Evolutionary conservation across 2,888 invertebrate genomes (phyloP).

Genomic region (Uloborus plumipes): DNA sequence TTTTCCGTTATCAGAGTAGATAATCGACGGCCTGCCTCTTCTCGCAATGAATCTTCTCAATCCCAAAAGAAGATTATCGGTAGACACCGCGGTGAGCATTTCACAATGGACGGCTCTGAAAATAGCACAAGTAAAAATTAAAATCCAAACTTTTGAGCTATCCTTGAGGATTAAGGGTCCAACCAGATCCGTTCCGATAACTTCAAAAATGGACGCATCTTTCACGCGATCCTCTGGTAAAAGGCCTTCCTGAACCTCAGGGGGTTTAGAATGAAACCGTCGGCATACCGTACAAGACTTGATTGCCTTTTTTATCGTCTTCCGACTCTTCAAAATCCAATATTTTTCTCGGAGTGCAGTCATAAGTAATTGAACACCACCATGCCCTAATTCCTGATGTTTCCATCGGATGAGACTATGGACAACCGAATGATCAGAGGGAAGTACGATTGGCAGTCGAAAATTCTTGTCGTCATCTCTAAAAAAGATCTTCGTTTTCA

Average conservation of each 20-base stretch:
- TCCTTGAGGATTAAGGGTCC: conserved; percentile 69
- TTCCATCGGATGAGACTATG: conserved; percentile 10
- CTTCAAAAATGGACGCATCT: conserved; percentile 68
- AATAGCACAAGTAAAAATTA: conserved; percentile 71
- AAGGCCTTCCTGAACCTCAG: conserved; percentile 25
- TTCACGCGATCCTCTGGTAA: conserved; percentile 68
- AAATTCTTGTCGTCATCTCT: conserved; percentile 20
- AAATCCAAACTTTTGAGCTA: conserved; percentile 68
- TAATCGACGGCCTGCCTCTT: too few species aligned
- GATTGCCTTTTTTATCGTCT: too few species aligned
- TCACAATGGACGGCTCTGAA: conserved; percentile 71
- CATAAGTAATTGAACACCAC: conserved; percentile 22
- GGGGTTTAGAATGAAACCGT: too few species aligned
- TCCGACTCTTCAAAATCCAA: conserved; percentile 13
- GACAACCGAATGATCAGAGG: conserved; percentile 10
- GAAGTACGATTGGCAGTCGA: conserved; percentile 7
- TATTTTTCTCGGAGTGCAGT: neutral
- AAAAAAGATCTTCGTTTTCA: conserved; percentile 11
- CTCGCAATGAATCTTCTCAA: too few species aligned
- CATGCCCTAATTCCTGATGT: neutral
- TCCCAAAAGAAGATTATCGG: too few species aligned
- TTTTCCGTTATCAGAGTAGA: too few species aligned
- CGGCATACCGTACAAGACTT: too few species aligned
- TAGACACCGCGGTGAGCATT: conserved; percentile 66
- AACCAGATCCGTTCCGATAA: conserved; percentile 70